Evolutionary conservation across 2,113 vertebrate species (phyloP).

Genomic region (Syrmaticus mikado): DNA sequence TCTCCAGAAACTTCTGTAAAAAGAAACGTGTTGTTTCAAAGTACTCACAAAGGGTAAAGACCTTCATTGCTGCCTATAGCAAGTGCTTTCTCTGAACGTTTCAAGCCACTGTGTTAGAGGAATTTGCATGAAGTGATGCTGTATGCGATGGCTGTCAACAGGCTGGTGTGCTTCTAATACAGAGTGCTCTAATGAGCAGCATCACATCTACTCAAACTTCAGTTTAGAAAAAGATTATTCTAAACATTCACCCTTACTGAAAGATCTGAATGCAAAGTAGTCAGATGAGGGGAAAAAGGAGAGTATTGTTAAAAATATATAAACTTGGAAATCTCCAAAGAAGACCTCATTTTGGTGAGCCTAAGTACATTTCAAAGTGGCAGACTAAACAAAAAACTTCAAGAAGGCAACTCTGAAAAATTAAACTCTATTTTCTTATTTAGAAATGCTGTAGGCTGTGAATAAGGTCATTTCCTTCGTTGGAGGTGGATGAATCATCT

Average conservation of each 20-base stretch:
- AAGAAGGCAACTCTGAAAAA: constrained; percentile 43
- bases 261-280: constrained; percentile 41
- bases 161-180: not conserved
- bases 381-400: constrained; percentile 10
- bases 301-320: constrained; percentile 11
- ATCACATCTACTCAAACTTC: not conserved
- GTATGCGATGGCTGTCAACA: not conserved
- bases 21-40: not conserved
- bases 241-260: not conserved
- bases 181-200: not conserved
- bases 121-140: constrained; percentile 43
- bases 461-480: constrained; percentile 40
- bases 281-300: not conserved
- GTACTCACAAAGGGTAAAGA: not conserved
- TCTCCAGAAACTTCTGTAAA: not conserved
- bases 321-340: not conserved
- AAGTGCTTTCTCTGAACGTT: not conserved
- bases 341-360: not conserved
- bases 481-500: constrained; percentile 5
- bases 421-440: constrained; percentile 46
- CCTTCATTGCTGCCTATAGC: not conserved
- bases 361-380: constrained; percentile 41
- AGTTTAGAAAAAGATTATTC: constrained; percentile 23
- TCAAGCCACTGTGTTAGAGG: constrained; percentile 41
- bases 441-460: constrained; percentile 34